Evolutionary conservation across 2,888 invertebrate species (phyloP).

Genomic region (Biston betularia): DNA sequence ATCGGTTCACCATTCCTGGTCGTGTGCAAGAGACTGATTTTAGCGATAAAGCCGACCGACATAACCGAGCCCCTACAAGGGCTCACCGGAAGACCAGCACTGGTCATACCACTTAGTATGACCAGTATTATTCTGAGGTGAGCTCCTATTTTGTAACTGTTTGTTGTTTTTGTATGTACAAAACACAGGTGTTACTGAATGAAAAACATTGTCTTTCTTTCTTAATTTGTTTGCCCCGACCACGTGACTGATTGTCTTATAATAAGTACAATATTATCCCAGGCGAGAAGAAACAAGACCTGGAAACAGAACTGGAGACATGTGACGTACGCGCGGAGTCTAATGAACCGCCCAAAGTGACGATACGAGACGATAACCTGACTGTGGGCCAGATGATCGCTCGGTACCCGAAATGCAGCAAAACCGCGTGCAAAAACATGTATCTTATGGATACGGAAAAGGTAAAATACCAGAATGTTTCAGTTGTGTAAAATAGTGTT

Average conservation of each 20-base stretch:
- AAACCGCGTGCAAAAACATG: slow-evolving; percentile 89
- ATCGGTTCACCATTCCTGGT: too few species aligned
- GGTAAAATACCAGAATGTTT: slow-evolving; percentile 53
- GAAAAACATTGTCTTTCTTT: too few species aligned
- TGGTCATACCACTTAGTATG: too few species aligned
- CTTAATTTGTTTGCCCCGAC: too few species aligned
- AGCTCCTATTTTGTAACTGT: too few species aligned
- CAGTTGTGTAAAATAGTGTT: neutral
- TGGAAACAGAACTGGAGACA: slow-evolving; percentile 88
- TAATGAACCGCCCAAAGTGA: slow-evolving; percentile 85
- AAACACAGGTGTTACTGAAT: too few species aligned
- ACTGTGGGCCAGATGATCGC: slow-evolving; percentile 88
- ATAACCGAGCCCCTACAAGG: too few species aligned
- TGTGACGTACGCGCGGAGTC: slow-evolving; percentile 86
- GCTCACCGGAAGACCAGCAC: too few species aligned
- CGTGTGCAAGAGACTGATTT: too few species aligned
- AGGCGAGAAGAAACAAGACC: slow-evolving; percentile 80
- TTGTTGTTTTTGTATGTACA: too few species aligned
- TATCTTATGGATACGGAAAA: slow-evolving; percentile 91
- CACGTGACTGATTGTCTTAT: neutral
- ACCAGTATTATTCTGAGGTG: too few species aligned
- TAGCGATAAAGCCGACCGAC: too few species aligned
- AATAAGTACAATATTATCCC: slow-evolving; percentile 22
- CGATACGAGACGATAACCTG: slow-evolving; percentile 90
- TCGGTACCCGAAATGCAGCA: slow-evolving; percentile 88